phyloP scores from a whole-genome alignment of 2,888 invertebrate species.

The Volucella inflata region DNA sequence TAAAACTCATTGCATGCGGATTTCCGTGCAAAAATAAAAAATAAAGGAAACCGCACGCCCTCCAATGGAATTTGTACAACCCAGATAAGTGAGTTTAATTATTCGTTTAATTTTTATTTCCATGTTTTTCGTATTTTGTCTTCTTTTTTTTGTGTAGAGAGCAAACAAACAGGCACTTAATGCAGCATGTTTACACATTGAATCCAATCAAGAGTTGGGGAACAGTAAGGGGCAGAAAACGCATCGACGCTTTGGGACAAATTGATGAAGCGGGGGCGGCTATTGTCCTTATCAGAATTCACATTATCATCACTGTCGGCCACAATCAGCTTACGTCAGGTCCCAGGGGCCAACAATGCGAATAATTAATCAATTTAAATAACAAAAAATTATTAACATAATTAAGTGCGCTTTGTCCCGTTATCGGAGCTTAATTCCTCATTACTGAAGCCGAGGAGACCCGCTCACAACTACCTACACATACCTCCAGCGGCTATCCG shows the following conservation, averaged over 20 bases:
- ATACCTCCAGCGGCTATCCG: constrained; percentile 15
- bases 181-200: constrained; percentile 64
- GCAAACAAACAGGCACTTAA: constrained; percentile 72
- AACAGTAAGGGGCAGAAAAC: no score
- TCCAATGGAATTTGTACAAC: constrained; percentile 52
- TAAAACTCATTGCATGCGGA: constrained; percentile 44
- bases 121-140: background rate
- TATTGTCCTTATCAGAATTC: constrained; percentile 54
- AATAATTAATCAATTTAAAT: constrained; percentile 75
- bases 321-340: constrained; percentile 68
- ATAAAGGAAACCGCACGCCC: constrained; percentile 20
- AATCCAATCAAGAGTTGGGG: constrained; percentile 29
- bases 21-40: constrained; percentile 21
- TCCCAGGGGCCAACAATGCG: constrained; percentile 55
- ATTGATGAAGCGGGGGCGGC: background rate
- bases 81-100: constrained; percentile 70
- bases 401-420: constrained; percentile 75
- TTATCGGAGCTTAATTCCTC: constrained; percentile 75
- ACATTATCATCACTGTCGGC: constrained; percentile 46
- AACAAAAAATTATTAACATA: constrained; percentile 75
- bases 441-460: constrained; percentile 49
- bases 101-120: constrained; percentile 60
- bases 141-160: constrained; percentile 35
- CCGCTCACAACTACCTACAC: background rate
- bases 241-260: no score